Percentiles rank a stretch among this genome's conserved stretches.
These are phyloP conservation scores for Gambusia holbrooki DNA, from an alignment of 2,113 vertebrate genomes.

Conservation along the genomic window DNA sequence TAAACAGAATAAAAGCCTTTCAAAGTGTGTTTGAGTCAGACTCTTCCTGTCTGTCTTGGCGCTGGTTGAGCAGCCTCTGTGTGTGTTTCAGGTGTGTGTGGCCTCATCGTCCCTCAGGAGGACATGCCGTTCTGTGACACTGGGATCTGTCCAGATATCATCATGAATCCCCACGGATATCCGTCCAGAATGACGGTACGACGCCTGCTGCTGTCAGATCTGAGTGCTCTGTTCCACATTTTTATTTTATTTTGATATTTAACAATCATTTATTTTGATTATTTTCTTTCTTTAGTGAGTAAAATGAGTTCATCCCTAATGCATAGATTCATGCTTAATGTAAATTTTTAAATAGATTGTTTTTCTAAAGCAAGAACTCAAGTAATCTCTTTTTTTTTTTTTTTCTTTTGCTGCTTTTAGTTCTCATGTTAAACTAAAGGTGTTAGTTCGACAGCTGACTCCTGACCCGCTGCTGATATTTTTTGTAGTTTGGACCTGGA, in stretches of 20 bases:
- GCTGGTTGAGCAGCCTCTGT: background rate
- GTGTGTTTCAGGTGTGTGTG: constrained; percentile 89
- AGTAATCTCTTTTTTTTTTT: background rate
- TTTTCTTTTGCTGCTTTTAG: background rate
- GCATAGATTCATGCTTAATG: background rate
- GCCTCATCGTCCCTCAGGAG: constrained; percentile 97
- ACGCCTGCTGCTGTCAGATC: background rate
- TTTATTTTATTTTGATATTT: background rate
- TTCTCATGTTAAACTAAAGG: background rate
- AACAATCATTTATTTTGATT: background rate
- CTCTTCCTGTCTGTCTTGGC: background rate
- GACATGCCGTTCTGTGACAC: constrained; percentile 98
- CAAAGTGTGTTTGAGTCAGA: background rate
- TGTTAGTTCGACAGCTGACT: constrained; percentile 1
- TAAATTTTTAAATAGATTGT: background rate
- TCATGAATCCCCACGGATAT: constrained; percentile 99
- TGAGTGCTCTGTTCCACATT: background rate
- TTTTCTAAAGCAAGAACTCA: background rate
- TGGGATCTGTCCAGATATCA: constrained; percentile 97
- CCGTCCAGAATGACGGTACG: constrained; percentile 98
- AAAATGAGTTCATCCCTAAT: background rate
- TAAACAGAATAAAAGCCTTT: background rate
- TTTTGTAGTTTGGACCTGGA: constrained; percentile 24
- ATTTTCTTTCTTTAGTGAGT: background rate
- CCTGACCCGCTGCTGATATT: background rate